Evolutionary conservation across 2,797 vertebrate species (phyloP), one percentile per base, ranked within the genome.

Genomic region (Aldrovandia affinis): DNA sequence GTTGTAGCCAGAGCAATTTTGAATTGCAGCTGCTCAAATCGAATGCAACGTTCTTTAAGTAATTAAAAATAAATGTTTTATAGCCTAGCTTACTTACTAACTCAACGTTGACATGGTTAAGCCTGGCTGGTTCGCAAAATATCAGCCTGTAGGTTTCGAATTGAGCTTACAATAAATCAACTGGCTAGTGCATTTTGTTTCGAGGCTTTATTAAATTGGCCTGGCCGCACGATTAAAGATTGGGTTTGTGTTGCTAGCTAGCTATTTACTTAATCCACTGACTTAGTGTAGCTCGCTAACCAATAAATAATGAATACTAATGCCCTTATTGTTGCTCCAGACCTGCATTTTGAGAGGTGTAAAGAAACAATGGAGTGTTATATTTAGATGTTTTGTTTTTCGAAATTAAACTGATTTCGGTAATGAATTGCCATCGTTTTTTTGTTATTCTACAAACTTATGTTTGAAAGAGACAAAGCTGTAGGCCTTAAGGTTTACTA

Each of bases 341-440:
- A 77, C 9, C 42, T 44, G 5, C 20, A 14, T 44, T n/a, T 57
- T n/a, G n/a, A n/a, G n/a, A n/a, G n/a, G n/a, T n/a, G n/a, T n/a
- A n/a, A 14, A 57, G 12, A 20, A 57, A 50, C 47, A 6, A 5
- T 6, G 55, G 9, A 57, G 2, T 15, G 15, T 57, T 57, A 20
- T 57, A 44, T 77, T 77, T n/a, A 2, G 25, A n/a, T 47, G 39
- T 77, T 44, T 44, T 77, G 39, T 47, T 77, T 77, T 77, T 77
- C 36, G 20, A 36, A 30, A 36, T 4, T 1, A 47, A 3, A 57
- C 55, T 57, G 55, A 15, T 20, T n/a, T 36, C 33, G 20, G 39
- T 44, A 25, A 44, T 75, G 20, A 70, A 33, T 36, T 33, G 63
- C 63, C 63, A 36, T 3, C 3, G 68, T 39, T 73, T 65, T 65